These are phyloP conservation scores for Fukomys damarensis DNA, from an alignment of 2,113 vertebrate genomes.

Conservation along the genomic window DNA sequence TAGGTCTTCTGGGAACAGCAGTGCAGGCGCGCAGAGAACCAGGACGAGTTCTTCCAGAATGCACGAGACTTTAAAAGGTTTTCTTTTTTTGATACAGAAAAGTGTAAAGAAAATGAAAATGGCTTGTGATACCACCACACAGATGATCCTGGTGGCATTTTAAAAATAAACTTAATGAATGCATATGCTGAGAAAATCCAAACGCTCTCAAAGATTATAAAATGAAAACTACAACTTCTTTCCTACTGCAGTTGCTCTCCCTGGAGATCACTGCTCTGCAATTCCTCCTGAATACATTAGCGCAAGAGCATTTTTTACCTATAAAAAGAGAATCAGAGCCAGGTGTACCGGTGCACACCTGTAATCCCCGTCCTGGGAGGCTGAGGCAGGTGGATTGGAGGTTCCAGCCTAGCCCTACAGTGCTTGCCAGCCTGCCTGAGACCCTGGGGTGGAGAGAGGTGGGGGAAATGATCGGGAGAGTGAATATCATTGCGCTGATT, in stretches of 20 bases:
- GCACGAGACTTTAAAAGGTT: neutral
- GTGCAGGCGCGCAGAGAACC: neutral
- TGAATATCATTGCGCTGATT: neutral
- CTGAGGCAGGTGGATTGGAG: neutral
- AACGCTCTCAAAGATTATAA: neutral
- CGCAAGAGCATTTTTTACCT: neutral
- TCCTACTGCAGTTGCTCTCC: no score
- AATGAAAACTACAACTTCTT: neutral
- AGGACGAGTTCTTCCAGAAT: neutral
- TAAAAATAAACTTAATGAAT: neutral
- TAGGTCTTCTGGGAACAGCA: accelerated
- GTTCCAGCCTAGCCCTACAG: neutral
- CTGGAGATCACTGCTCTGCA: neutral
- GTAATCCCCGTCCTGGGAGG: neutral
- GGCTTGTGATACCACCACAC: neutral
- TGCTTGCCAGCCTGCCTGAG: neutral
- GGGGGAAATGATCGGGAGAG: neutral
- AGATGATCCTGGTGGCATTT: neutral
- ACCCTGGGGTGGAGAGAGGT: neutral
- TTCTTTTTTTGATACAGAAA: neutral
- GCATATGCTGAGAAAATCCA: neutral
- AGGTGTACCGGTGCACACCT: neutral
- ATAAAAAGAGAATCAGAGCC: neutral
- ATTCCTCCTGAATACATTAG: neutral
- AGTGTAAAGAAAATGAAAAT: neutral